phyloP scores from a whole-genome alignment of 1,140 invertebrate species.

The Rhagoletis zephyria region DNA sequence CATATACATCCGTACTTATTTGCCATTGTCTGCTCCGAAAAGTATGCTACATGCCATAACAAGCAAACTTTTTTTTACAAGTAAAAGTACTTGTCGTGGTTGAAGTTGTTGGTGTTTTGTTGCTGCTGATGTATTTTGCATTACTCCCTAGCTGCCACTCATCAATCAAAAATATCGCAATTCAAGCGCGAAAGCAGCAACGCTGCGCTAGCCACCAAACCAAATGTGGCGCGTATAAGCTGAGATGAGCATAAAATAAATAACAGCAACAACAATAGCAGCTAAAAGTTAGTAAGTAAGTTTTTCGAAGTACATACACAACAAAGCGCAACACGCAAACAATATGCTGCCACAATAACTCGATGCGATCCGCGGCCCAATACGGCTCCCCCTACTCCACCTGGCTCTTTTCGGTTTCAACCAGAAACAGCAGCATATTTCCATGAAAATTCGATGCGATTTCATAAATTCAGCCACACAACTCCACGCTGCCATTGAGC shows the following conservation, averaged over 20 bases:
- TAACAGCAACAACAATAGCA: background rate
- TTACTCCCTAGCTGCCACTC: background rate
- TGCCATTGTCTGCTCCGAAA: background rate
- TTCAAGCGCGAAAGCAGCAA: slow-evolving; percentile 11
- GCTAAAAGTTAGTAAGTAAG: background rate
- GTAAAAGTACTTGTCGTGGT: too few relatives aligned
- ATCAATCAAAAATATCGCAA: slow-evolving; percentile 42
- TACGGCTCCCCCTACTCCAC: background rate
- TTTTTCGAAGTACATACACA: background rate
- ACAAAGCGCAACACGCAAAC: slow-evolving; percentile 16
- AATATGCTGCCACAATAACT: slow-evolving; percentile 20
- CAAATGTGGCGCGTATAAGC: background rate
- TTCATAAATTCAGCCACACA: slow-evolving; percentile 25
- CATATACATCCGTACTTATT: background rate
- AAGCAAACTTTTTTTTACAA: background rate
- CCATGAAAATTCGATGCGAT: background rate
- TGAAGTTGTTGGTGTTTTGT: background rate
- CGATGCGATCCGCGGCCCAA: background rate
- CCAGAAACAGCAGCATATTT: background rate
- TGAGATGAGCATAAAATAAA: slow-evolving; percentile 13
- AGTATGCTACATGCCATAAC: background rate
- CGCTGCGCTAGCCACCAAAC: background rate
- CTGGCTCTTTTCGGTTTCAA: too few relatives aligned
- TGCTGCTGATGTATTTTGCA: background rate
- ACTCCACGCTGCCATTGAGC: background rate